These are phyloP conservation scores for Eriocheir sinensis DNA, from an alignment of 1,140 invertebrate species.

Conservation along the genomic window DNA sequence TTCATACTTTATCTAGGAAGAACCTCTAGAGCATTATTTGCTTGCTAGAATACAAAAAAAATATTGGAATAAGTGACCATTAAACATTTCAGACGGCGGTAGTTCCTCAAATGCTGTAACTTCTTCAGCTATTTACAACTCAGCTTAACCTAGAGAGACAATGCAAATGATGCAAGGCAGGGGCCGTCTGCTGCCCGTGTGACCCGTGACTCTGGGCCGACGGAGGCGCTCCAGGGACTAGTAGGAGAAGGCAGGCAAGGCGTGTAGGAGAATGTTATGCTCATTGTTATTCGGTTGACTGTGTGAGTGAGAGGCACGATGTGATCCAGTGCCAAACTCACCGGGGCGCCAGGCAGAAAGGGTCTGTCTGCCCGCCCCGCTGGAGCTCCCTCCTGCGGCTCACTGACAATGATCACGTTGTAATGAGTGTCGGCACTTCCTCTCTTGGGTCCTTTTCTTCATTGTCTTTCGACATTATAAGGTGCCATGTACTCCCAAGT, in stretches of 20 bases:
- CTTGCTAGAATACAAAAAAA: constrained; percentile 77
- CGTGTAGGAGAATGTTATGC: not conserved
- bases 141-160: constrained; percentile 75
- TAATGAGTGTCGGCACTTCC: constrained; percentile 41
- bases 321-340: constrained; percentile 1
- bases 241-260: not conserved
- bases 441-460: constrained; percentile 63
- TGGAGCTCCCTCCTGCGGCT: constrained; percentile 3
- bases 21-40: constrained; percentile 78
- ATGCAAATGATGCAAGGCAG: constrained; percentile 67
- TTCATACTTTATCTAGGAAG: constrained; percentile 77
- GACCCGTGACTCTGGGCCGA: constrained; percentile 18
- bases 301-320: not conserved
- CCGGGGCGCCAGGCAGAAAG: not conserved
- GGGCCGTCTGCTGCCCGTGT: constrained; percentile 59
- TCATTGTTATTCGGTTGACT: not conserved
- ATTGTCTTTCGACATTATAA: constrained; percentile 74
- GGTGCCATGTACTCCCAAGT: constrained; percentile 77
- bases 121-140: constrained; percentile 75
- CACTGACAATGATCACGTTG: constrained; percentile 45
- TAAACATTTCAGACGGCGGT: constrained; percentile 77
- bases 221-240: not conserved
- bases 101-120: constrained; percentile 78
- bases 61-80: constrained; percentile 76
- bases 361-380: not conserved